Base-by-base conservation (phyloP, 2,797 vertebrate genomes). In the Acomys russatus region DNA sequence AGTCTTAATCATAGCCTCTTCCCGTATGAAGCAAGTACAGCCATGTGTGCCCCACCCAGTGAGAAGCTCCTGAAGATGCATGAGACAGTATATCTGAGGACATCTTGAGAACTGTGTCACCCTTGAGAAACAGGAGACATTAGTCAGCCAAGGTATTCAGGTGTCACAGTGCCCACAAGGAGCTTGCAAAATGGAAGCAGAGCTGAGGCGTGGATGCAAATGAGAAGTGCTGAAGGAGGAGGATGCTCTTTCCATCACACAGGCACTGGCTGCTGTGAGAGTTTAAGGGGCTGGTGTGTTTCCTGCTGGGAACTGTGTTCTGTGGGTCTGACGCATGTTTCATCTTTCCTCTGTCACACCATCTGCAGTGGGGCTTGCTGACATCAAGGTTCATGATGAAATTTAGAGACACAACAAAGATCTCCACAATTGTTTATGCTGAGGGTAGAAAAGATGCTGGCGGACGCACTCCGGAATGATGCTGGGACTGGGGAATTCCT, bases 361-460 rank as follows among this genome's bases (percentile, higher is more conserved):
- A 6, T 82, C 68, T 79, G 4, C 59, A 91, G 54, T 80, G n/a
- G 88, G 44, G 14, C 23, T 86, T 76, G 3, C 28, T 94, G 70
- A 38, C 9, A 70, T 11, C 23, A 83, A 30, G 30, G 71, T 71
- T 9, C 9, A 89, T 44, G 9, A 35, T 51, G 92, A 68, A 77
- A 92, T 59, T 25, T 30, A 82, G 76, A 93, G 44, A 71, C 85
- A 83, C 49, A 54, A 33, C 33, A 89, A 92, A 94, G 18, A 80
- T 70, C 10, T 78, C 23, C 59, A 18, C 28, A 3, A 11, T 56
- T 18, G 76, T 89, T 66, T 49, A 73, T 93, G 63, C 20, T 68
- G 85, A 64, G 3, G 64, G 17, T 28, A 61, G 38, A 76, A 95
- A 68, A 70, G 30, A 2, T 1, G 20, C 33, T 88, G 44, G 18